Conservation (phyloP, 2,113 vertebrate species). For the Prunella fulvescens region DNA sequence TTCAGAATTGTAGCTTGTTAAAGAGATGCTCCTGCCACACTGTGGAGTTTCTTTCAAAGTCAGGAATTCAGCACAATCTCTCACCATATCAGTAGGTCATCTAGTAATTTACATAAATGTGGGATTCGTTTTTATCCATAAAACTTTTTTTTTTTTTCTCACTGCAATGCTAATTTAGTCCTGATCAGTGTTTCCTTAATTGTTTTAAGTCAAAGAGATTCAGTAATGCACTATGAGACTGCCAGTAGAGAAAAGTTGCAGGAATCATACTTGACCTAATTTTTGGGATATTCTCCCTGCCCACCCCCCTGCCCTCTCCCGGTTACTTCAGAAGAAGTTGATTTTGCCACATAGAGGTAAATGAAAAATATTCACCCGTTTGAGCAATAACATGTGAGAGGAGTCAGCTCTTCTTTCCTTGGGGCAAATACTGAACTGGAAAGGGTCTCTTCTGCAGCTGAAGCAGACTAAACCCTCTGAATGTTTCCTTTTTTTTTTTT, state of each 20-base stretch:
- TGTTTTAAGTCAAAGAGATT: neutral
- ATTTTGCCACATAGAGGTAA: neutral
- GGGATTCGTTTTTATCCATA: neutral
- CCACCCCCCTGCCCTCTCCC: accelerated
- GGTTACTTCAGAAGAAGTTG: neutral
- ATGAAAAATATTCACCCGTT: neutral
- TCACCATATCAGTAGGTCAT: neutral
- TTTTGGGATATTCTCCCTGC: neutral
- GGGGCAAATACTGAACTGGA: neutral
- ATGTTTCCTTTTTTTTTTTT: neutral
- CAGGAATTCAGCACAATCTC: neutral
- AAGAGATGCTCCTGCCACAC: neutral
- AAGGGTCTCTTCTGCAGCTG: neutral
- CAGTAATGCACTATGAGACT: neutral
- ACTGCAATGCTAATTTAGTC: neutral
- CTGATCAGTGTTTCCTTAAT: neutral
- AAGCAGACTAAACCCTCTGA: neutral
- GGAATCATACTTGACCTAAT: neutral
- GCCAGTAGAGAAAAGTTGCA: neutral
- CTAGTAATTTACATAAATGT: neutral
- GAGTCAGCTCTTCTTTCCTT: neutral
- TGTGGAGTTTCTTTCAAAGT: neutral
- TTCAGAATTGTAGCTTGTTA: neutral
- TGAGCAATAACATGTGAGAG: neutral
- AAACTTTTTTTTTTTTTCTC: neutral